A percentile compares a stretch with the other conserved stretches of the same genome.
Conservation (phyloP, 30 jellyfish, hydroid and myxozoan species). For the Mastigias papua region DNA sequence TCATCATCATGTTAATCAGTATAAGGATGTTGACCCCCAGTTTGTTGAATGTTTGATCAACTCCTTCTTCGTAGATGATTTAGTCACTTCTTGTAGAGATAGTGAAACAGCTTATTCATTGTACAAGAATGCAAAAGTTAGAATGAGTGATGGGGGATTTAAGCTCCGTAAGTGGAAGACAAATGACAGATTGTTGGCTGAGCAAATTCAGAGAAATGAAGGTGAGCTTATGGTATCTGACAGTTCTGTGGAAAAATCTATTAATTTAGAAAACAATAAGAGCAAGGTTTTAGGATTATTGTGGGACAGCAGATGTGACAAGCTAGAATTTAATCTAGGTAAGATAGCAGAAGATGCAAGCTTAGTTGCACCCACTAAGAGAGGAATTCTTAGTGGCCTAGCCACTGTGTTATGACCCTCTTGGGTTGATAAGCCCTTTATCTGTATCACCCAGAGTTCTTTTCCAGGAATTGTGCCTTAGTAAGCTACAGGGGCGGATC, state of each 20-base stretch:
- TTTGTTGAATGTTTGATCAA: conserved; percentile 5
- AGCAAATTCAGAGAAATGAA: conserved; percentile 9
- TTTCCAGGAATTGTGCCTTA: conserved; percentile 46
- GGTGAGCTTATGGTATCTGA: neutral
- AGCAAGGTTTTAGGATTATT: conserved; percentile 28
- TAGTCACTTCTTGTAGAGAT: conserved; percentile 23
- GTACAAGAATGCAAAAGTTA: conserved; percentile 32
- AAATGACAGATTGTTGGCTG: neutral
- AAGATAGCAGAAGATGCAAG: too few relatives aligned
- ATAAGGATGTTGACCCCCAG: conserved; percentile 28
- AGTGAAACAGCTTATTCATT: conserved; percentile 30
- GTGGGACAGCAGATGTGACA: conserved; percentile 33
- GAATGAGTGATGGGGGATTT: too few relatives aligned
- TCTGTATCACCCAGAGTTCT: conserved; percentile 26
- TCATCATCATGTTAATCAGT: conserved; percentile 6
- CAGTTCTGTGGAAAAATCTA: neutral
- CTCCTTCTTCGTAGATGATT: conserved; percentile 28
- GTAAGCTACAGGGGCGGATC: too few relatives aligned
- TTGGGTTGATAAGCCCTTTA: conserved; percentile 31
- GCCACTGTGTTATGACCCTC: too few relatives aligned
- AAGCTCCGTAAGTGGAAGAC: conserved; percentile 50
- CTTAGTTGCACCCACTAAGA: too few relatives aligned
- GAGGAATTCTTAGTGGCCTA: too few relatives aligned
- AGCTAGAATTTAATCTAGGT: conserved; percentile 5
- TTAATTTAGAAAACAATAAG: conserved; percentile 5